Base-by-base conservation (phyloP, 2,797 vertebrate species). In the Hoplostethus atlanticus region DNA sequence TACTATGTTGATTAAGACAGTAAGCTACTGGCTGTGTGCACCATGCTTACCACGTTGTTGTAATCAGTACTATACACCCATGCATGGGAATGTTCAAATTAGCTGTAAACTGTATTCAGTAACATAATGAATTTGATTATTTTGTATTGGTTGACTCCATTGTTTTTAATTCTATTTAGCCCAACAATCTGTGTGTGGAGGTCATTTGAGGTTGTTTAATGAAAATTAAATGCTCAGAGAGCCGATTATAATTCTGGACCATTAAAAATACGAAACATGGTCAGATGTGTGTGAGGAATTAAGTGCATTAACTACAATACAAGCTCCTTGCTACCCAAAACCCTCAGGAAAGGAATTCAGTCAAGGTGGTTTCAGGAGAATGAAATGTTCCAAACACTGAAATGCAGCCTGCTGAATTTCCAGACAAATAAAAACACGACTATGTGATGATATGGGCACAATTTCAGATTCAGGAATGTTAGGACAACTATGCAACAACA, bases 131-230 rank as follows among this genome's bases (percentile, higher is more conserved):
- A 8, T 50, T 51, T 76, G 65, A 82, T 79, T 51, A 52, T 52
- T 68, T 68, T 48, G 74, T 66, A 64, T 52, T 47, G 50, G 67
- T 64, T 44, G 40, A 77, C 47, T 73, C 28, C n/a, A 48, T 67
- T 71, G 61, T 66, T 83, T 54, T 42, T 9, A 46, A 44, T 64
- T 71, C 40, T 3, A 67, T 79, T 73, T 59, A 68, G 71, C 78
- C n/a, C 12, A 66, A 52, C 16, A 13, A 55, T 65, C 30, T 67
- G 13, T 7, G 68, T 30, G 17, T 55, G 52, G 17, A 65, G 58
- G 61, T 83, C 51, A 84, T 66, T 60, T 36, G 9, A 47, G 47
- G 56, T 80, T 52, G 61, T 72, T 64, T 61, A 15, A 68, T 3
- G 9, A 16, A 68, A 63, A 60, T 36, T 3, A 31, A 36, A 13